Evolutionary conservation across 2,113 vertebrate genomes (phyloP).

Genomic region (Progne subis): DNA sequence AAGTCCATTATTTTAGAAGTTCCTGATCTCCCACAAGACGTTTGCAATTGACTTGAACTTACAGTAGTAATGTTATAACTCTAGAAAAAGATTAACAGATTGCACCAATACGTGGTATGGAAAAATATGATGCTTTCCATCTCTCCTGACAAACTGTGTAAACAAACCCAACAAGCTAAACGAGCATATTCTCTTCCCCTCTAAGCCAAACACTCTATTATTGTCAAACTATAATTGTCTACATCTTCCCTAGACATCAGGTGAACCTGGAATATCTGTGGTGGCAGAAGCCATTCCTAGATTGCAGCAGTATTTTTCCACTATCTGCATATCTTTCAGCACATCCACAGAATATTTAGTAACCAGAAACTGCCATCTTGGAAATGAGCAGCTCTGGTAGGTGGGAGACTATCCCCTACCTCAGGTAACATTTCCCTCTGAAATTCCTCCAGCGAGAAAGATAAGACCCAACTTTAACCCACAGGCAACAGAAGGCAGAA

Average conservation of each 20-base stretch:
- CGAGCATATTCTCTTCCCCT: neutral
- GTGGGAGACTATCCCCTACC: neutral
- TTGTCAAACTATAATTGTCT: neutral
- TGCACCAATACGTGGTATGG: neutral
- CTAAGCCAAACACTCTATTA: neutral
- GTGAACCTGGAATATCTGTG: neutral
- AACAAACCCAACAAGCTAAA: neutral
- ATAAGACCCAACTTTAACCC: neutral
- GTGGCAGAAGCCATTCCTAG: neutral
- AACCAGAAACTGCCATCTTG: neutral
- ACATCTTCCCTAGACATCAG: neutral
- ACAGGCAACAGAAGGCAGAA: neutral
- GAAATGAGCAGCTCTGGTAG: accelerated
- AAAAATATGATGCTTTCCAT: neutral
- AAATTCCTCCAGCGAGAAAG: neutral
- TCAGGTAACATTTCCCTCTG: neutral
- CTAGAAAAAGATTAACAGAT: neutral
- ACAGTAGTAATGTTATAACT: neutral
- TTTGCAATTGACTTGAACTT: neutral
- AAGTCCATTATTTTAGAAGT: neutral
- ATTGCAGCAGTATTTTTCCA: neutral
- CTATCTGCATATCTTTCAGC: neutral
- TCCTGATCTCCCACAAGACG: neutral
- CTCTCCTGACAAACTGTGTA: neutral
- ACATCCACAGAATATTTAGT: neutral